Conservation (phyloP, 2,113 vertebrate species). For the Gobius niger region DNA sequence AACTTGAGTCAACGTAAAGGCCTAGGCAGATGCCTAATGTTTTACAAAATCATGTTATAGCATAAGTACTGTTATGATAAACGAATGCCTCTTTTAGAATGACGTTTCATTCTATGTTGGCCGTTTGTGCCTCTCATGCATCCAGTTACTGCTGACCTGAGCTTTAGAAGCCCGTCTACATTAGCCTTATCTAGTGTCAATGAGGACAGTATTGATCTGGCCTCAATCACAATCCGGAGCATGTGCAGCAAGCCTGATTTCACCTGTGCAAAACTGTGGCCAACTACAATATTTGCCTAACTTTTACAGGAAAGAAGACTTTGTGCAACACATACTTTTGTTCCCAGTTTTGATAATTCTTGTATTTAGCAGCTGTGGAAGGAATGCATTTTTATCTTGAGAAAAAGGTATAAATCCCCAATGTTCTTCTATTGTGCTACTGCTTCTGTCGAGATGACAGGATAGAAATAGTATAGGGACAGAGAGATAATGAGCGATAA, state of each 20-base stretch:
- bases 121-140: conserved; percentile 24
- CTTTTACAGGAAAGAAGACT: background rate
- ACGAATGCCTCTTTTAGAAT: background rate
- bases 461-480: no score
- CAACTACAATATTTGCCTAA: background rate
- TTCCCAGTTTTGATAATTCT: no score
- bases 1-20: no score
- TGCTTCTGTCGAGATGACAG: no score
- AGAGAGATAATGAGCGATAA: no score
- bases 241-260: conserved; percentile 12
- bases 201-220: conserved; percentile 44
- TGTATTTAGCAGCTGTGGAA: background rate
- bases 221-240: conserved; percentile 5
- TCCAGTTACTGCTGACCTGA: conserved; percentile 41
- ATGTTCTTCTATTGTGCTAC: no score
- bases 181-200: conserved; percentile 16
- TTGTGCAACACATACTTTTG: no score
- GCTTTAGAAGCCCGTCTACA: conserved; percentile 22
- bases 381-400: no score
- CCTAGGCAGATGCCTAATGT: no score
- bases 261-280: background rate
- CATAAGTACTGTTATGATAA: no score
- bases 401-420: no score
- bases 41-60: no score
- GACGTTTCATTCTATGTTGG: background rate